Evolutionary conservation across 2,113 vertebrate genomes (phyloP).

Genomic region (Etia nguti): DNA sequence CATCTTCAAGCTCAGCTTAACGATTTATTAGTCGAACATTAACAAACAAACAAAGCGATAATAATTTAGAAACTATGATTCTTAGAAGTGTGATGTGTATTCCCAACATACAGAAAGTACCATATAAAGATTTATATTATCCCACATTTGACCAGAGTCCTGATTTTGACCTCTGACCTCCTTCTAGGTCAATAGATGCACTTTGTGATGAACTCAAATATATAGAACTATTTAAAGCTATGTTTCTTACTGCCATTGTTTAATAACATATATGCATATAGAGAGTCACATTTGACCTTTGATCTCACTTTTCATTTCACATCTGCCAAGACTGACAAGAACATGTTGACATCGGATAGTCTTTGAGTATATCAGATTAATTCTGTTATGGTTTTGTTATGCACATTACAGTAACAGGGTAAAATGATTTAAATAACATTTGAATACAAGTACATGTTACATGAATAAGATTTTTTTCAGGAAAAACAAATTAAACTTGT

Average conservation of each 20-base stretch:
- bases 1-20: background rate
- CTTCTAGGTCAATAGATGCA: background rate
- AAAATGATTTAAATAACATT: too few species aligned
- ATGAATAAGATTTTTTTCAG: too few species aligned
- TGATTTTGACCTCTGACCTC: background rate
- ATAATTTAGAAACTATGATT: background rate
- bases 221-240: background rate
- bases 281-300: background rate
- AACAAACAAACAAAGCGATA: background rate
- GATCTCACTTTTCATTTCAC: background rate
- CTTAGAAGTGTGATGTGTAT: background rate
- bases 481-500: too few species aligned
- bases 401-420: too few species aligned
- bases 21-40: background rate
- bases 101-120: background rate
- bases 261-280: background rate
- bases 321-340: background rate
- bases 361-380: too few species aligned
- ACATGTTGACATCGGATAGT: background rate
- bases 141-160: background rate
- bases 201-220: background rate
- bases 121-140: background rate
- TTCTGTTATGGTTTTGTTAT: too few species aligned
- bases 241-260: background rate
- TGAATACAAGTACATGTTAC: background rate